A percentile compares a stretch with the other conserved stretches of the same genome.
Conservation (phyloP, 2,888 invertebrate species). For the Lissocephala sabroskyi region DNA sequence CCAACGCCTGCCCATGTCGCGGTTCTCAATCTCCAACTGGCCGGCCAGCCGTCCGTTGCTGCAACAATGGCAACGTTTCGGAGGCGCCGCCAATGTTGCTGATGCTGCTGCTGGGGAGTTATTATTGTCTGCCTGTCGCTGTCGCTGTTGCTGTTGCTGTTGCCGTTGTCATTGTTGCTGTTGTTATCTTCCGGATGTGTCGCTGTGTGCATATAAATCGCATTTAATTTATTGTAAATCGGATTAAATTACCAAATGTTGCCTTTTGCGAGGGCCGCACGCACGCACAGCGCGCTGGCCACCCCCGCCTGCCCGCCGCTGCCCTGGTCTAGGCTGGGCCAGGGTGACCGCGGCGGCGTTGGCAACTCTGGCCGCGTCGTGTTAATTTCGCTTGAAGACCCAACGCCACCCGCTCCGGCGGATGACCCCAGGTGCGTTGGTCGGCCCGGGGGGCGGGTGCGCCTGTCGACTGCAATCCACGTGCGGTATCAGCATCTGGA, state of each 20-base stretch:
- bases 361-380: neutral
- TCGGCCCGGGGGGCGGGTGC: too few species aligned
- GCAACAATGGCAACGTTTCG: conserved; percentile 50
- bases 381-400: conserved; percentile 4
- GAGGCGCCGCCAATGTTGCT: conserved; percentile 16
- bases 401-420: conserved; percentile 1
- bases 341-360: neutral
- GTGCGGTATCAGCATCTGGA: too few species aligned
- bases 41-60: neutral
- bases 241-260: conserved; percentile 69
- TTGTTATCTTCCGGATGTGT: conserved; percentile 61
- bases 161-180: conserved; percentile 23
- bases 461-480: too few species aligned
- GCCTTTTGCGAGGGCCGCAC: conserved; percentile 37
- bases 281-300: conserved; percentile 8
- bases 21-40: too few species aligned
- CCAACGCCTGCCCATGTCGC: conserved; percentile 1
- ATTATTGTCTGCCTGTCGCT: conserved; percentile 13
- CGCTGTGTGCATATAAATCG: conserved; percentile 65
- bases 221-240: conserved; percentile 70
- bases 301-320: neutral
- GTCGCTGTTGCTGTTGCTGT: conserved; percentile 21
- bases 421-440: too few species aligned
- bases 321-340: neutral
- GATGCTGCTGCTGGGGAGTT: neutral